Percentiles rank a stretch among this genome's conserved stretches.
phyloP scores from a whole-genome alignment of 2,113 vertebrate species.

The Eulemur rufifrons region DNA sequence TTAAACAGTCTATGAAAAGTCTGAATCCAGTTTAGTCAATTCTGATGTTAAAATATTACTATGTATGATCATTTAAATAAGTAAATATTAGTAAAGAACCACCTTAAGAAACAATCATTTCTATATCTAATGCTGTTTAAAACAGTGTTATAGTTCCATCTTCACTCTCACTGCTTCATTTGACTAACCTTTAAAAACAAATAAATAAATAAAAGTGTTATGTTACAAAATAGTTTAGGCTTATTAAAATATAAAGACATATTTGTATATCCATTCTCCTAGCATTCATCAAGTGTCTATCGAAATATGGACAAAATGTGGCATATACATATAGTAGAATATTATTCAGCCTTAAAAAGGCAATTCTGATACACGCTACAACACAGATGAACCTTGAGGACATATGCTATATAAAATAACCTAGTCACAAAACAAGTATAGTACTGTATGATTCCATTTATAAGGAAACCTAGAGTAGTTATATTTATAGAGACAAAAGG shows the following conservation, averaged over 20 bases:
- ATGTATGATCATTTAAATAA: not conserved
- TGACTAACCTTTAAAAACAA: too few species aligned
- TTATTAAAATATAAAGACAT: not conserved
- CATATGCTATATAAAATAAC: not conserved
- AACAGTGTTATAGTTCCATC: not conserved
- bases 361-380: not conserved
- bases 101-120: constrained; percentile 21
- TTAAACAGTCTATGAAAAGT: not conserved
- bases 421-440: not conserved
- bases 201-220: not conserved
- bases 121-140: not conserved
- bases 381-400: not conserved
- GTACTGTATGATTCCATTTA: not conserved
- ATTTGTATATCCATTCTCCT: not conserved
- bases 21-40: not conserved
- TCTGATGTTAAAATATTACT: constrained; percentile 24
- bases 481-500: not conserved
- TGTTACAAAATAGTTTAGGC: not conserved
- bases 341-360: not conserved
- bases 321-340: not conserved
- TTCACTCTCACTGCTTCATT: too few species aligned
- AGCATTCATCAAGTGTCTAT: not conserved
- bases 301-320: not conserved
- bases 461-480: not conserved
- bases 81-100: not conserved